Evolutionary conservation across 2,113 vertebrate genomes (phyloP).

Genomic region (Ceyx melanurus): DNA sequence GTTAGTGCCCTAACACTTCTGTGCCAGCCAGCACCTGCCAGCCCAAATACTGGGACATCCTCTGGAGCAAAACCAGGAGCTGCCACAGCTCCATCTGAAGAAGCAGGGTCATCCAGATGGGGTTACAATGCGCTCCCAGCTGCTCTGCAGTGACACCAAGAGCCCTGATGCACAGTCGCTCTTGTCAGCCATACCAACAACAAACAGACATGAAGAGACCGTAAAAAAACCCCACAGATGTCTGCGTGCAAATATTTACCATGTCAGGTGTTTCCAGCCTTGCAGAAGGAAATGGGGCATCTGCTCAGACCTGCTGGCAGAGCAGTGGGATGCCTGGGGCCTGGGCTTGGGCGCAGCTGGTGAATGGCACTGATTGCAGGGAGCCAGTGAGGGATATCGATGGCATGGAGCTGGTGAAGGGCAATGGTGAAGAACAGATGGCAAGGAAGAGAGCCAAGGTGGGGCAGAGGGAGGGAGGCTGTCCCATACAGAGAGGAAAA

Average conservation of each 20-base stretch:
- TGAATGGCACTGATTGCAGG: neutral
- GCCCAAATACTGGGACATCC: neutral
- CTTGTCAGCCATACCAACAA: neutral
- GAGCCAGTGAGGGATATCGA: neutral
- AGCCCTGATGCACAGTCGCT: neutral
- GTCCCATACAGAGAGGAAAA: neutral
- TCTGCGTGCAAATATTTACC: neutral
- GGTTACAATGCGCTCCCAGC: neutral
- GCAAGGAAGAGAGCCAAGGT: accelerated
- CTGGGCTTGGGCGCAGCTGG: neutral
- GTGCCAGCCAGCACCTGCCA: neutral
- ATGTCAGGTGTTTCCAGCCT: neutral
- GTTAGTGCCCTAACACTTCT: neutral
- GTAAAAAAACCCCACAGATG: neutral
- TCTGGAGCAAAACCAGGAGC: neutral
- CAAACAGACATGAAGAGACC: neutral
- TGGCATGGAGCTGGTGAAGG: neutral
- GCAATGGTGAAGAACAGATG: neutral
- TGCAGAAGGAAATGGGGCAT: neutral
- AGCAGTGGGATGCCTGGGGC: neutral
- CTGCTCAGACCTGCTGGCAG: neutral
- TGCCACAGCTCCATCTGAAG: neutral
- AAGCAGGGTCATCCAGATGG: neutral
- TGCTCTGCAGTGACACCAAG: neutral
- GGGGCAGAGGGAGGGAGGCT: neutral